Evolutionary conservation across 1,140 invertebrate genomes (phyloP).

Genomic region (Nasonia vitripennis): DNA sequence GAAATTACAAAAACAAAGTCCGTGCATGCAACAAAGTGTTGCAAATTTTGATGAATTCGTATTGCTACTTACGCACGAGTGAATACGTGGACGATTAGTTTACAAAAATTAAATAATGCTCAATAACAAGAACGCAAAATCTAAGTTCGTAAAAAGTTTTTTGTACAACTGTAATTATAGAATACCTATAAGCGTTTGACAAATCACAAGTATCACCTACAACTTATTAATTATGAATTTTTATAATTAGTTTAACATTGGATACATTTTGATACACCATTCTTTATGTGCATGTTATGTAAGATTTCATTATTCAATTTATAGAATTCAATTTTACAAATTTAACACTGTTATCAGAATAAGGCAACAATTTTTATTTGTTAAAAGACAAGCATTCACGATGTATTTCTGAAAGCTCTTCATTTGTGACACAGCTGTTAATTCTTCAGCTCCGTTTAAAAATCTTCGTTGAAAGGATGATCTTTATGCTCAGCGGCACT

Average conservation of each 20-base stretch:
- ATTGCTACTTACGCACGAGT: too few species aligned
- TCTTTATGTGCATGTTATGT: not conserved
- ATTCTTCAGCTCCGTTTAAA: not conserved
- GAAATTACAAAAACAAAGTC: too few species aligned
- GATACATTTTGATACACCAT: not conserved
- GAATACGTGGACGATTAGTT: not conserved
- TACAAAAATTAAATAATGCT: not conserved
- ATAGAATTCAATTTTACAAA: too few species aligned
- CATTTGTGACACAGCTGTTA: not conserved
- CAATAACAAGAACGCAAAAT: not conserved
- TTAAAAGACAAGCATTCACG: too few species aligned
- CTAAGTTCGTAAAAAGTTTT: not conserved
- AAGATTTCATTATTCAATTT: not conserved
- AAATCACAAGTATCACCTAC: not conserved
- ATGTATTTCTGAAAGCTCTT: too few species aligned
- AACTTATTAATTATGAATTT: not conserved
- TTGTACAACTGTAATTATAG: not conserved
- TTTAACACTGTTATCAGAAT: too few species aligned
- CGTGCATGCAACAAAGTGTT: not conserved
- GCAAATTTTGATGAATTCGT: too few species aligned
- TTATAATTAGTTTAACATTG: not conserved
- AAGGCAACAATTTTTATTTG: too few species aligned
- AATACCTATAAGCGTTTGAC: not conserved
- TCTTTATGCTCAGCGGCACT: conserved; percentile 47
- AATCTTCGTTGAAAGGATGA: conserved; percentile 51